phyloP scores from a whole-genome alignment of 2,888 invertebrate species.

The Chironomus tentans region DNA sequence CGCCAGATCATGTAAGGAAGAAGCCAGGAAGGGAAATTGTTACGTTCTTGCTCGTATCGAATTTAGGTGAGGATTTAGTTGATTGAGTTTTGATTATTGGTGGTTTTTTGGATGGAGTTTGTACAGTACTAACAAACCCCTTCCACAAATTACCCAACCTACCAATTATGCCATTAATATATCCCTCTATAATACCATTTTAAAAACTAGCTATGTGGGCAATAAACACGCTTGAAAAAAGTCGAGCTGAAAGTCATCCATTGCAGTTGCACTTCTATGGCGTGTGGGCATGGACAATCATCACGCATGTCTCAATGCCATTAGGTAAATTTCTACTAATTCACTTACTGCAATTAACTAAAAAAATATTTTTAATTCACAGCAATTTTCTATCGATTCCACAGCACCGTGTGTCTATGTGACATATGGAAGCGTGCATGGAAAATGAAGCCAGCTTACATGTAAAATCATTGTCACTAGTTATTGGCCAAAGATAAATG shows the following conservation, averaged over 20 bases:
- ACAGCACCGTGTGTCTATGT: slow-evolving; percentile 89
- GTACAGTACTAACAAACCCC: too few species aligned
- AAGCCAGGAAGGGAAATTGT: slow-evolving; percentile 92
- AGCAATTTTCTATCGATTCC: slow-evolving; percentile 90
- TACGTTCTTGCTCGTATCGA: slow-evolving; percentile 81
- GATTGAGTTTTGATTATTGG: neutral
- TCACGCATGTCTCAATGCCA: slow-evolving; percentile 90
- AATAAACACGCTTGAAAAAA: slow-evolving; percentile 85
- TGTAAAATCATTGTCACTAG: slow-evolving; percentile 46
- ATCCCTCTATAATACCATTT: too few species aligned
- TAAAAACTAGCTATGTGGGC: slow-evolving; percentile 73
- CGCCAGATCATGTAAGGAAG: slow-evolving; percentile 67
- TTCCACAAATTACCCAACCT: too few species aligned
- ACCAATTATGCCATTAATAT: neutral
- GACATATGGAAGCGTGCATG: slow-evolving; percentile 96
- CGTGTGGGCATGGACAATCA: slow-evolving; percentile 91
- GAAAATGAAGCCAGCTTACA: slow-evolving; percentile 80
- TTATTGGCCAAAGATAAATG: neutral
- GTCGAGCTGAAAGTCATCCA: slow-evolving; percentile 82
- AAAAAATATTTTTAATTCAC: neutral
- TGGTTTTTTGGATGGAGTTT: too few species aligned
- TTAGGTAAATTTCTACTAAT: slow-evolving; percentile 33
- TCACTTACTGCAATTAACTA: slow-evolving; percentile 31
- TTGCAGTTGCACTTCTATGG: slow-evolving; percentile 88
- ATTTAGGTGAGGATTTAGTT: slow-evolving; percentile 44